A percentile compares a stretch with the other conserved stretches of the same genome.
Evolutionary conservation across 1,140 invertebrate genomes (phyloP).

Genomic region (Leptinotarsa undecemlineata): DNA sequence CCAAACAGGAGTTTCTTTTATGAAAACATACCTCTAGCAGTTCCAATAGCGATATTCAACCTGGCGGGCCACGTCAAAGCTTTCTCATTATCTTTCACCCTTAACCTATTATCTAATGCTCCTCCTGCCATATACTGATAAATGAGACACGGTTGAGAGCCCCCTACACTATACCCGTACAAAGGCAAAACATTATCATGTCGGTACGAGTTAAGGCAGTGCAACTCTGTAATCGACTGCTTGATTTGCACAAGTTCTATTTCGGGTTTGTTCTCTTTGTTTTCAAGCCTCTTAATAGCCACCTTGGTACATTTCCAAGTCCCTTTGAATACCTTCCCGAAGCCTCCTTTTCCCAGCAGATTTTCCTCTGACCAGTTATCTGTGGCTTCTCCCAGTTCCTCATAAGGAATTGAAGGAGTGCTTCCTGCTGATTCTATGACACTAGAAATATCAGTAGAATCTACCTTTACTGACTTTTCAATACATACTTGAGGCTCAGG

Average conservation of each 20-base stretch:
- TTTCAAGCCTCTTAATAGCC: slow-evolving; percentile 82
- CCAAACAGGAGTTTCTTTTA: too few species aligned
- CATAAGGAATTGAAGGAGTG: slow-evolving; percentile 71
- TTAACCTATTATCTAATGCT: slow-evolving; percentile 83
- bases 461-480: slow-evolving; percentile 23
- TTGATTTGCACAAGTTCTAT: slow-evolving; percentile 63
- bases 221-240: slow-evolving; percentile 78
- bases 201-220: slow-evolving; percentile 76
- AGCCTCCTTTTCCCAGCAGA: slow-evolving; percentile 86
- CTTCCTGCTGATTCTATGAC: slow-evolving; percentile 57
- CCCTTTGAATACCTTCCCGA: slow-evolving; percentile 88
- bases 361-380: slow-evolving; percentile 73
- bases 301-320: slow-evolving; percentile 87
- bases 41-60: slow-evolving; percentile 79
- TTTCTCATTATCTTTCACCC: slow-evolving; percentile 64
- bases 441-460: slow-evolving; percentile 40
- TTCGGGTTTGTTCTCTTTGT: slow-evolving; percentile 55
- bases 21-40: slow-evolving; percentile 62
- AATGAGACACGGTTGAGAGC: slow-evolving; percentile 79
- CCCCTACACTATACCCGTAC: slow-evolving; percentile 75
- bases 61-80: slow-evolving; percentile 78
- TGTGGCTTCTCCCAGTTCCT: slow-evolving; percentile 80
- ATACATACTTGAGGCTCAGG: slow-evolving; percentile 9
- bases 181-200: slow-evolving; percentile 94
- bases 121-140: slow-evolving; percentile 95